Percentiles rank a stretch among this genome's conserved stretches.
Evolutionary conservation across 2,113 vertebrate genomes (phyloP).

Genomic region (Podiceps cristatus): DNA sequence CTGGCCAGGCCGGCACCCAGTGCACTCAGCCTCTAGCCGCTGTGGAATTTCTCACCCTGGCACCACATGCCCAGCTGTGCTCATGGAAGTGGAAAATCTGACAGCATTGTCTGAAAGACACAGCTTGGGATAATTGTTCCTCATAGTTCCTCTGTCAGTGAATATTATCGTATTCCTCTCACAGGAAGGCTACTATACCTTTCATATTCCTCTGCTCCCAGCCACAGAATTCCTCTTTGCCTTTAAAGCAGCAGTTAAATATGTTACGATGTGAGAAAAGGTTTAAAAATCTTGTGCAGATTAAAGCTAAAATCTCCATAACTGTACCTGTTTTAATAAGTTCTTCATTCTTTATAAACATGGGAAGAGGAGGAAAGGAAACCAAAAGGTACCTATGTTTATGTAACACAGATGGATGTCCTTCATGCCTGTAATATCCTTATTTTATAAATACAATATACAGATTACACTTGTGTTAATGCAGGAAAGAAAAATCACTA

Average conservation of each 20-base stretch:
- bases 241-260: slow-evolving; percentile 40
- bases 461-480: not conserved
- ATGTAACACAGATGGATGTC: not conserved
- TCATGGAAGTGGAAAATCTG: slow-evolving; percentile 76
- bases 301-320: not conserved
- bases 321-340: not conserved
- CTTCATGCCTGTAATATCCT: not conserved
- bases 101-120: slow-evolving; percentile 76
- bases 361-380: not conserved
- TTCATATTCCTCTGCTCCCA: slow-evolving; percentile 31
- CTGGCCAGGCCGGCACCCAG: slow-evolving; percentile 41
- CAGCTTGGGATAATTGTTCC: slow-evolving; percentile 73
- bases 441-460: not conserved
- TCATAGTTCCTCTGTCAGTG: slow-evolving; percentile 62
- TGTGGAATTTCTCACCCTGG: slow-evolving; percentile 64
- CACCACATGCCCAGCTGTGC: slow-evolving; percentile 65
- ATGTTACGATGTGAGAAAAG: not conserved
- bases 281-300: not conserved
- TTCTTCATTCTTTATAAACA: not conserved
- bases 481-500: not conserved
- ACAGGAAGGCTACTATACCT: slow-evolving; percentile 55
- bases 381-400: not conserved
- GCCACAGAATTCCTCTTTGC: slow-evolving; percentile 1
- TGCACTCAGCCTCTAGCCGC: slow-evolving; percentile 3
- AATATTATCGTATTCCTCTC: slow-evolving; percentile 68